phyloP scores from a whole-genome alignment of 1,140 invertebrate species.

The Polypedilum pembai region DNA sequence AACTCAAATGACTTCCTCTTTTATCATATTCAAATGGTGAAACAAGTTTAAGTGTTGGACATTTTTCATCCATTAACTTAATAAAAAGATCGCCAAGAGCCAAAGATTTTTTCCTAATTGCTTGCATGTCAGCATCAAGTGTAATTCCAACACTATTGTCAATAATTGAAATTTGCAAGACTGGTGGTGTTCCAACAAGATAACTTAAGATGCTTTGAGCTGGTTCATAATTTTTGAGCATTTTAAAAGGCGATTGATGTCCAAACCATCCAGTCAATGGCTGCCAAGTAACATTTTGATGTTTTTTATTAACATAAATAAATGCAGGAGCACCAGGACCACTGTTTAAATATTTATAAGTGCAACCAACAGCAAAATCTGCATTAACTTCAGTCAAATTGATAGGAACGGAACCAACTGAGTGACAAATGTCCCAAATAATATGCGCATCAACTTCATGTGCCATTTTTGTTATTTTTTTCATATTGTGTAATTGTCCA shows the following conservation, averaged over 20 bases:
- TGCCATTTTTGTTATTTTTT: slow-evolving; percentile 38
- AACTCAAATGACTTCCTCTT: slow-evolving; percentile 42
- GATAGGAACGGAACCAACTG: slow-evolving; percentile 38
- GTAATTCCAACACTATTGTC: slow-evolving; percentile 41
- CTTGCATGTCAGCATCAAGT: slow-evolving; percentile 38
- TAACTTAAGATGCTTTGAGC: slow-evolving; percentile 39
- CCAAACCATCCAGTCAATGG: slow-evolving; percentile 43
- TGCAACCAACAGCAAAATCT: slow-evolving; percentile 44
- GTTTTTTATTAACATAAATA: slow-evolving; percentile 42
- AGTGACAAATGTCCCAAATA: slow-evolving; percentile 44
- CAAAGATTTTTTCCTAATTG: slow-evolving; percentile 42
- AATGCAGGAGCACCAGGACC: slow-evolving; percentile 40
- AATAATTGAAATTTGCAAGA: slow-evolving; percentile 40
- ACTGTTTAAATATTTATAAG: slow-evolving; percentile 44
- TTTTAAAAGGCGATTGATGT: slow-evolving; percentile 41
- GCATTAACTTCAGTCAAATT: slow-evolving; percentile 39
- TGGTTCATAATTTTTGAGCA: slow-evolving; percentile 42
- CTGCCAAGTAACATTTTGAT: slow-evolving; percentile 37
- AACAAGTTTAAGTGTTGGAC: slow-evolving; percentile 39
- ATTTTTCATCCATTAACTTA: slow-evolving; percentile 40
- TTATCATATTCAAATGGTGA: slow-evolving; percentile 38
- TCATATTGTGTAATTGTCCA: slow-evolving; percentile 42
- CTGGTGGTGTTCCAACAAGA: slow-evolving; percentile 41
- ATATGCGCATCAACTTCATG: slow-evolving; percentile 38
- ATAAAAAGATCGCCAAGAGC: slow-evolving; percentile 43